phyloP scores from a whole-genome alignment of 2,797 vertebrate species.

The Amblyopsis hoosieri region DNA sequence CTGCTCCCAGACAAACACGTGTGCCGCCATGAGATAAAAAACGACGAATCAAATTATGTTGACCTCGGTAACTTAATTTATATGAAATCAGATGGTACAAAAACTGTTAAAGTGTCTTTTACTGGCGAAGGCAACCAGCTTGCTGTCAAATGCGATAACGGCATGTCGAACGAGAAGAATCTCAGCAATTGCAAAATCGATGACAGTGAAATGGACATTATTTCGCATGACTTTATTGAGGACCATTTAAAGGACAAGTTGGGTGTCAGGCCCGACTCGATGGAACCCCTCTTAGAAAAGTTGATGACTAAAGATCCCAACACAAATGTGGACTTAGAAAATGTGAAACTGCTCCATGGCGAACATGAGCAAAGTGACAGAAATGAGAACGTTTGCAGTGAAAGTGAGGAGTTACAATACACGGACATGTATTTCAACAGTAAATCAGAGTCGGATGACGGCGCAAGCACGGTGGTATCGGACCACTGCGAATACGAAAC shows the following conservation, averaged over 20 bases:
- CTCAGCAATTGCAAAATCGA: conserved; percentile 24
- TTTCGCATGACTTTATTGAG: conserved; percentile 30
- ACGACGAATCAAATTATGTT: conserved; percentile 79
- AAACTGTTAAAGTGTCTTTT: conserved; percentile 73
- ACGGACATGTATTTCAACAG: conserved; percentile 82
- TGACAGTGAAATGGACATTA: conserved; percentile 18
- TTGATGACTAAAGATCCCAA: conserved; percentile 39
- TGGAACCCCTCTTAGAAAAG: conserved; percentile 43
- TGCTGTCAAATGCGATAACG: conserved; percentile 63
- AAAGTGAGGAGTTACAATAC: conserved; percentile 81
- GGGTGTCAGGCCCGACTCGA: conserved; percentile 33
- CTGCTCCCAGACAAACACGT: conserved; percentile 62
- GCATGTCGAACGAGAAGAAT: conserved; percentile 43
- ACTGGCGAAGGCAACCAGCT: conserved; percentile 71
- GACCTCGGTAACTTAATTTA: conserved; percentile 69
- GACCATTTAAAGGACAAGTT: conserved; percentile 34
- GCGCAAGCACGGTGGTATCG: conserved; percentile 62
- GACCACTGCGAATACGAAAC: conserved; percentile 63
- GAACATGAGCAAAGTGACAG: conserved; percentile 49
- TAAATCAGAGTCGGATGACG: conserved; percentile 66
- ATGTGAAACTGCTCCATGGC: conserved; percentile 57
- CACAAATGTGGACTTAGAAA: conserved; percentile 38
- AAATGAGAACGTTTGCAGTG: conserved; percentile 75
- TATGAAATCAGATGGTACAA: conserved; percentile 65
- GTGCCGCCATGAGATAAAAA: conserved; percentile 42